Percentiles rank a stretch among this genome's conserved stretches.
These are phyloP conservation scores for Nerophis ophidion DNA, from an alignment of 2,113 vertebrate genomes.

Conservation along the genomic window DNA sequence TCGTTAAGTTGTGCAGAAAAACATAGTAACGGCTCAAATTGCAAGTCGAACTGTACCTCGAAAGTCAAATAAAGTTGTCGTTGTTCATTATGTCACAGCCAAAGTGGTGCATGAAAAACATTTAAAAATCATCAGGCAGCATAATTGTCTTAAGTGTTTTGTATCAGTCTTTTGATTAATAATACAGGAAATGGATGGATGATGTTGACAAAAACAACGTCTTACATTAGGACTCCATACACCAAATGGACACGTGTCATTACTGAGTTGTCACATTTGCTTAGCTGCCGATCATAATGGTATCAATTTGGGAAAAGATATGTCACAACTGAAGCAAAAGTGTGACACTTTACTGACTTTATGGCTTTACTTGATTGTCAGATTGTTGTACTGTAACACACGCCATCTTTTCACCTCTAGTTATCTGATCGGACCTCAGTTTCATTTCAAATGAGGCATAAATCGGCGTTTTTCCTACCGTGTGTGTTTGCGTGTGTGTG, in stretches of 20 bases:
- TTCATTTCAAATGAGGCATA: constrained; percentile 30
- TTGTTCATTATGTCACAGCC: background rate
- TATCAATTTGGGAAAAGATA: background rate
- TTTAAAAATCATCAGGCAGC: constrained; percentile 21
- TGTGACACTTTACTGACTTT: constrained; percentile 34
- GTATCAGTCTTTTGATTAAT: constrained; percentile 34
- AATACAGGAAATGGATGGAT: constrained; percentile 23
- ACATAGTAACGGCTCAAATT: too few relatives aligned
- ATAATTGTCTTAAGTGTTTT: constrained; percentile 40
- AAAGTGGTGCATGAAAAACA: constrained; percentile 1
- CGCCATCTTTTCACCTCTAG: constrained; percentile 15
- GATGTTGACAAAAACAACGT: constrained; percentile 16
- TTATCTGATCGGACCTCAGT: constrained; percentile 36
- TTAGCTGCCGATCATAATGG: constrained; percentile 6
- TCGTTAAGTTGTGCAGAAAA: too few relatives aligned
- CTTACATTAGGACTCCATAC: background rate
- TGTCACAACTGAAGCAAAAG: background rate
- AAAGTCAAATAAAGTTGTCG: too few relatives aligned
- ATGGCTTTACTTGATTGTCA: constrained; percentile 7
- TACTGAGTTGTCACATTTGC: background rate
- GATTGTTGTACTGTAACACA: background rate
- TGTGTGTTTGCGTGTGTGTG: constrained; percentile 18
- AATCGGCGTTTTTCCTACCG: constrained; percentile 15
- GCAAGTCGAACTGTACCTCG: too few relatives aligned
- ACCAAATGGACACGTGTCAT: constrained; percentile 12